Evolutionary conservation across 2,888 invertebrate genomes (phyloP).

Genomic region (Polydrusus pterygomalis): DNA sequence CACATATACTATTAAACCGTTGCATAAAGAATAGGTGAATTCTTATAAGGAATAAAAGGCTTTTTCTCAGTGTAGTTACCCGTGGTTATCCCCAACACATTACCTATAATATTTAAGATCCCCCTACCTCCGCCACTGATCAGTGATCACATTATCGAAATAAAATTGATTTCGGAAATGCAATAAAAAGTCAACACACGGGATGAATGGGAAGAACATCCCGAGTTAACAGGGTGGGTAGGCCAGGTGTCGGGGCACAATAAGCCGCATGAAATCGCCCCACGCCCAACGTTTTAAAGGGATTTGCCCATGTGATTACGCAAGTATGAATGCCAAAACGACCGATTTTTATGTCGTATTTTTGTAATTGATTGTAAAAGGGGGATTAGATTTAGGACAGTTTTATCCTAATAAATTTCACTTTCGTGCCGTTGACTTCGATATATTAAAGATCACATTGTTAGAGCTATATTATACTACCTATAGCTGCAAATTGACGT

Average conservation of each 20-base stretch:
- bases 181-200: conserved; percentile 63
- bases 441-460: conserved; percentile 1
- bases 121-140: conserved; percentile 60
- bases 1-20: no score
- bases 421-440: conserved; percentile 4
- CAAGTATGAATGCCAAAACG: conserved; percentile 54
- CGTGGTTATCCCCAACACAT: no score
- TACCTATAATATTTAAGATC: no score
- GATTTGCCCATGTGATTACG: conserved; percentile 60
- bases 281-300: conserved; percentile 62
- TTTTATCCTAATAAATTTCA: conserved; percentile 46
- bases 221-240: conserved; percentile 69
- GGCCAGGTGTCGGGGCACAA: conserved; percentile 71
- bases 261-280: conserved; percentile 68
- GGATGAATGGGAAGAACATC: conserved; percentile 61
- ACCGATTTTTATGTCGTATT: conserved; percentile 50
- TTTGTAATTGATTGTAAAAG: conserved; percentile 53
- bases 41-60: no score
- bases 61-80: no score
- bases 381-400: conserved; percentile 45
- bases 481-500: no score
- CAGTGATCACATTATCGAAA: conserved; percentile 58
- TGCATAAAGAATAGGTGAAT: no score
- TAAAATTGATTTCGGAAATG: conserved; percentile 65
- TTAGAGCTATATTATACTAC: background rate